A percentile compares a stretch with the other conserved stretches of the same genome.
These are phyloP conservation scores for Oxystoma pomonae DNA, from an alignment of 2,888 invertebrate species.

Conservation along the genomic window DNA sequence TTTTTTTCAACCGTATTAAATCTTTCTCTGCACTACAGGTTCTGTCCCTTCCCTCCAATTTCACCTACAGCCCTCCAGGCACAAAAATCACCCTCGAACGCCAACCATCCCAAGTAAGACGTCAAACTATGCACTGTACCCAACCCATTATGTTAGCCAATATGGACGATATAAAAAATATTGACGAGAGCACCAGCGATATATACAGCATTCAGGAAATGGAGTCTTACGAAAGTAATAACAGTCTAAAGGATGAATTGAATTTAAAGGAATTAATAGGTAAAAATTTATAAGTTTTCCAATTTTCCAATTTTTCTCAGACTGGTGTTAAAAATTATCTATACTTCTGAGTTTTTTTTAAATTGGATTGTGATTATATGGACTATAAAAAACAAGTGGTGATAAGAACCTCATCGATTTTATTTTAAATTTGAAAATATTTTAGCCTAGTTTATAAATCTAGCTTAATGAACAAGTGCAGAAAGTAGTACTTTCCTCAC, in stretches of 20 bases:
- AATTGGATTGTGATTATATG: too few species aligned
- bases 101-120: slow-evolving; percentile 35
- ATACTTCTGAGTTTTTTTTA: too few species aligned
- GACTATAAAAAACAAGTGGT: too few species aligned
- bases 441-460: too few species aligned
- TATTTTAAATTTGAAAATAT: too few species aligned
- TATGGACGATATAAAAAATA: slow-evolving; percentile 52
- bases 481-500: too few species aligned
- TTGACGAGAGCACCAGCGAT: slow-evolving; percentile 44
- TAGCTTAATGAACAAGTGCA: too few species aligned
- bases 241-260: background rate
- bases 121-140: slow-evolving; percentile 53
- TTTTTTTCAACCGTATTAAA: too few species aligned
- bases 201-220: slow-evolving; percentile 43
- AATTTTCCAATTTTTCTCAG: too few species aligned
- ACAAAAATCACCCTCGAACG: slow-evolving; percentile 36
- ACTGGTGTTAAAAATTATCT: too few species aligned
- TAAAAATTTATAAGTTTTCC: too few species aligned
- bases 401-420: too few species aligned
- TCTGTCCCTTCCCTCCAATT: slow-evolving; percentile 78
- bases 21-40: slow-evolving; percentile 48
- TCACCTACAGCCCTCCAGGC: slow-evolving; percentile 75
- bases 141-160: slow-evolving; percentile 56
- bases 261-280: background rate
- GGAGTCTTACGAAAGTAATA: slow-evolving; percentile 19